These are phyloP conservation scores for Picus viridis DNA, from an alignment of 2,797 vertebrate genomes.

Conservation along the genomic window DNA sequence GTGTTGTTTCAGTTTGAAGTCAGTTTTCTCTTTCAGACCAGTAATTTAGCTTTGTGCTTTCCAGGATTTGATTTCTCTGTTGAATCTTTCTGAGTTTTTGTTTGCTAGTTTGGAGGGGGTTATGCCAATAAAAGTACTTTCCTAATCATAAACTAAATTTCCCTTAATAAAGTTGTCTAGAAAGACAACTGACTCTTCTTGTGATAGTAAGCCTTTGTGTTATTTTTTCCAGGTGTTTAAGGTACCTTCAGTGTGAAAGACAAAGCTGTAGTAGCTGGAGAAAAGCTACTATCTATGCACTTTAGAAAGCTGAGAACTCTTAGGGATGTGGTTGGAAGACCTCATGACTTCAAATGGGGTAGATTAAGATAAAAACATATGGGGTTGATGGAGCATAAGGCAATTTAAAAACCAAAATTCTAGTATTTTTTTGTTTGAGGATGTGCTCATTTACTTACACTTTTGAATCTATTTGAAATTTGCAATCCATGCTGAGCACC, in stretches of 20 bases:
- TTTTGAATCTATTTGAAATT: background rate
- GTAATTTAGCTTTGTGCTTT: background rate
- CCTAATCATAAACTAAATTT: background rate
- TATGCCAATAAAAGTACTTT: background rate
- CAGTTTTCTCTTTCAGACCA: background rate
- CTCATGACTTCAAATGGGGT: background rate
- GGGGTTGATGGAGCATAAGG: background rate
- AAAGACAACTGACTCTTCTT: background rate
- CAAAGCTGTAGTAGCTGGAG: background rate
- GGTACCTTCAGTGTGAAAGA: background rate
- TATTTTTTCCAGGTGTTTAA: background rate
- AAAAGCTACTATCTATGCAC: background rate
- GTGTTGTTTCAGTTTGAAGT: background rate
- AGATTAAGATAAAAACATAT: background rate
- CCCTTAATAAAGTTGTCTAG: background rate
- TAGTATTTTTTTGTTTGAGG: rapidly evolving
- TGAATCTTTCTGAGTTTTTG: background rate
- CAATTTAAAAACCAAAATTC: background rate
- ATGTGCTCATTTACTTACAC: background rate
- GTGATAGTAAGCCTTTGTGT: background rate
- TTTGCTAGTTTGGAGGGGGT: too few species aligned
- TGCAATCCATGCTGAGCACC: background rate
- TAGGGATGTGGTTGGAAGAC: background rate
- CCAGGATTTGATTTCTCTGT: background rate
- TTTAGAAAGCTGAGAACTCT: background rate